phyloP scores from a whole-genome alignment of 2,888 invertebrate genomes.

The Herminia tarsipennalis region DNA sequence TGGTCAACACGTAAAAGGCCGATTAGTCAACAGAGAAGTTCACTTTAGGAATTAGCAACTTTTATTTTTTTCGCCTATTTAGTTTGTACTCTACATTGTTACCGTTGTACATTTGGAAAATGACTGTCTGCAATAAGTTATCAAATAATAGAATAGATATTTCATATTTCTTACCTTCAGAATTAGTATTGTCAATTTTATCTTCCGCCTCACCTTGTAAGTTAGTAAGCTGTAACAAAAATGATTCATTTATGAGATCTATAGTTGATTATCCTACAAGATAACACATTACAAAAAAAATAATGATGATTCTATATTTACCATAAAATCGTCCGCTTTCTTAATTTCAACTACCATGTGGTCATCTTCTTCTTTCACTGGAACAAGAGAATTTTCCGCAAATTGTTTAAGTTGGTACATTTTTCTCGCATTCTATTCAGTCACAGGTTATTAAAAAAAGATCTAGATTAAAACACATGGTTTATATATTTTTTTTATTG shows the following conservation, averaged over 20 bases:
- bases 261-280: too few species aligned
- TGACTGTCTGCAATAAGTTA: too few species aligned
- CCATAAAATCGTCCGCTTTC: slow-evolving; percentile 70
- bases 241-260: slow-evolving; percentile 2
- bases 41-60: too few species aligned
- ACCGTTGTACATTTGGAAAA: too few species aligned
- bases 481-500: neutral
- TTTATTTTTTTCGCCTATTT: too few species aligned
- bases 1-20: too few species aligned
- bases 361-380: slow-evolving; percentile 75
- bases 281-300: neutral
- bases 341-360: slow-evolving; percentile 80
- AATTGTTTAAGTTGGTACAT: neutral
- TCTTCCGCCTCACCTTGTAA: slow-evolving; percentile 41
- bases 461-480: neutral
- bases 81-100: too few species aligned
- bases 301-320: slow-evolving; percentile 44
- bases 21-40: too few species aligned
- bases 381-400: slow-evolving; percentile 32
- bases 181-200: slow-evolving; percentile 50
- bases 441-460: too few species aligned
- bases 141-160: too few species aligned
- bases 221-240: slow-evolving; percentile 47
- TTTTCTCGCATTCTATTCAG: too few species aligned
- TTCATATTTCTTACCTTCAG: slow-evolving; percentile 57